Base-by-base conservation (phyloP, 2,113 vertebrate genomes). In the Tamias sibiricus region DNA sequence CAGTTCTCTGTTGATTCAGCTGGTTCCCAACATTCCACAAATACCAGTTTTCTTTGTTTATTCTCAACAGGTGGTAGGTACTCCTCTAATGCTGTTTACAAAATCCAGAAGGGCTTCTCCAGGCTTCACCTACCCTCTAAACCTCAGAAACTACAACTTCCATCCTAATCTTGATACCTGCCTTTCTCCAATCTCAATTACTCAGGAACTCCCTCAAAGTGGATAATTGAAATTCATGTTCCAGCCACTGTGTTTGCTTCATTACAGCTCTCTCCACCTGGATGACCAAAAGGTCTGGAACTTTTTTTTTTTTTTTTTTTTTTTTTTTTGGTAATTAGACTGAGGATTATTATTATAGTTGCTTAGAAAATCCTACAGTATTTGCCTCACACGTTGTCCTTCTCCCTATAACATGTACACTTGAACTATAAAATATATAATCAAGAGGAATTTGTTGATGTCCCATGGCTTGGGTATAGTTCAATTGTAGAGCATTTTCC, bases 1-100 rank as follows among this genome's bases (percentile, higher is more conserved):
- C 74, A 17, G 11, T n/a, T 80, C 95, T 91, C 95, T 91, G 95
- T 93, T 97, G 93, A 96, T 59, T 97, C 90, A 93, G 90, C 80
- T 62, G 72, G 54, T 79, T 95, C 72, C 52, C 68, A 85, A 62
- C 95, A 97, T 97, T 95, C 92, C 87, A 92, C 92, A 95, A 95
- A 97, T 96, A 90, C 76, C 93, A 87, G 20, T 49, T 79, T 76
- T 87, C 66, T 91, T 69, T 87, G 37, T 86, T 93, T 93, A 64
- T 49, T 69, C 95, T 96, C 62, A 86, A 47, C 32, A 83, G 75
- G 71, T 69, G 47, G 22, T 59, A 4, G 35, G 3, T 69, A 79
- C 30, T 86, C 92, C 88, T 82, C 49, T 9, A 6, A 76, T 20
- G 42, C 66, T 79, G 76, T 47, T 49, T n/a, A 66, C 10, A 87